Evolutionary conservation across 37 sponge, comb jelly and placozoan species (phyloP), one percentile per base, ranked within the genome.

Genomic region (Crambe crambe): DNA sequence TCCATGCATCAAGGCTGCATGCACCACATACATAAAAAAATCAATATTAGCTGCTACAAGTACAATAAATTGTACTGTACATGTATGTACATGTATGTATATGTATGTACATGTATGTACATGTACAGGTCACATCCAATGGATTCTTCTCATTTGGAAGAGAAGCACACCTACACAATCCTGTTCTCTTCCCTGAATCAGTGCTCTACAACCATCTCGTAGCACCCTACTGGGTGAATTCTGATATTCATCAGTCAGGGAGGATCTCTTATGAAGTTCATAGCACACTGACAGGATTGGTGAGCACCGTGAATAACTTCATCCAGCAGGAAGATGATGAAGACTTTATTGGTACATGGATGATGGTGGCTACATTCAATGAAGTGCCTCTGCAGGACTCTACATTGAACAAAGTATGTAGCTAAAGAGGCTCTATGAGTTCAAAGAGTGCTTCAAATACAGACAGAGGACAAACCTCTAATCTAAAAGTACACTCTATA

Each of bases 91-190:
- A n/a, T n/a, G n/a, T n/a, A n/a, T n/a, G n/a, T n/a, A n/a, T n/a
- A n/a, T n/a, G n/a, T n/a, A n/a, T n/a, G n/a, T n/a, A n/a, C n/a
- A n/a, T n/a, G 6, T 61, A 61, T 61, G 15, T 61, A 6, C 6
- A 23, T 29, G 30, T 72, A 6, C 65, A 77, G 77, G 43, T 77
- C 21, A 62, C 61, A 25, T 32, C 77, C 27, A 77, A 77, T 40
- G 77, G 77, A 12, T 39, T 29, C 65, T 36, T 77, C 42, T 62
- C 77, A 37, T 77, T 77, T 77, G 77, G 77, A 60, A 61, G 61
- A 9, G 37, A 32, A 22, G 77, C 77, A 37, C 29, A 63, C 44
- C 54, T 44, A 3, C 31, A 29, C 27, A n/a, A 41, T 44, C 73
- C 73, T 29, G 54, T 72, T 43, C 54, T 72, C 23, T 72, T 72